Base-by-base conservation (phyloP, 2,888 invertebrate species). In the Escarpia spicata region DNA sequence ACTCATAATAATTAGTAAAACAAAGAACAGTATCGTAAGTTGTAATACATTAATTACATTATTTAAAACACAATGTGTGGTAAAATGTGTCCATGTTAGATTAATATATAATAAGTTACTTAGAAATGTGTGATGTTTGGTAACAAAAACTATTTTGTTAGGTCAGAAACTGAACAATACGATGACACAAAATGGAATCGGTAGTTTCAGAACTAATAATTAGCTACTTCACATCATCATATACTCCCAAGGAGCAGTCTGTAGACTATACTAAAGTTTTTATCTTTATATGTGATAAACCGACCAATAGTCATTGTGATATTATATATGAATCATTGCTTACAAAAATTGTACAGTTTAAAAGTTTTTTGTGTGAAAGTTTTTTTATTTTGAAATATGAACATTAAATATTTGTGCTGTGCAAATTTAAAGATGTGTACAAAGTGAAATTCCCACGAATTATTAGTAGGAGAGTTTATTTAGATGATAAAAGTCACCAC, bases 401-500 rank as follows among this genome's bases (percentile, higher is more conserved):
- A 75, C 75, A 75, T 75, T 75, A 0, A 26, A 75, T 3, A 26
- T 75, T 75, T 75, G 26, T 75, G 26, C 26, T 75, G 75, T 75
- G 75, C 3, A 75, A 75, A 75, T 19, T 75, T 6, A 75, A 75
- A 75, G 15, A 75, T 75, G 75, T 52, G 10, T 6, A 6, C 0
- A 96, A 98, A 31, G 98, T 99, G 98, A 98, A 98, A 96, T 75
- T 75, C 26, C n/a, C 75, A 26, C 75, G 6, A 26, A 4, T 75
- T 1, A 26, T 75, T 75, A n/a, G 75, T n/a, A 26, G 75, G 26
- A 75, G 75, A 75, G 96, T 96, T 15, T 43, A 31, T 90, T 90
- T 90, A 90, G 37, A 0, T 90, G 90, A 31, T 90, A 90, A 90
- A 90, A 10, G 90, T 90, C 90, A 90, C 90, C 43, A 90, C 12